Conservation (phyloP, 2,113 vertebrate genomes). For the Deroptyus accipitrinus region DNA sequence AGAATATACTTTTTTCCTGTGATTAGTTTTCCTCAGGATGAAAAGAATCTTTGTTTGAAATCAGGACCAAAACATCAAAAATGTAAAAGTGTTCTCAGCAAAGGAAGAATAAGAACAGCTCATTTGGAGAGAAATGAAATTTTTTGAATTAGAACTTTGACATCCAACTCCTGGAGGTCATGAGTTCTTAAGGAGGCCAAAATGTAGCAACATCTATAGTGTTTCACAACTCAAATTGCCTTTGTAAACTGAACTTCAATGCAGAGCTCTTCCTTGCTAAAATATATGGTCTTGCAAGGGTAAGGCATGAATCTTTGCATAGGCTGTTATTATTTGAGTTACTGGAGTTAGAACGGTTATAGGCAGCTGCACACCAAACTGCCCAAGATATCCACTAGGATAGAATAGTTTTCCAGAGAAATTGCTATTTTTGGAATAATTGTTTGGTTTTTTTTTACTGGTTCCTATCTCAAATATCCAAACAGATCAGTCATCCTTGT, state of each 20-base stretch:
- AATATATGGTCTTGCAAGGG: neutral
- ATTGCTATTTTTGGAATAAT: neutral
- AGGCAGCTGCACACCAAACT: neutral
- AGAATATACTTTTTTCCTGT: neutral
- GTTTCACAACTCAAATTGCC: neutral
- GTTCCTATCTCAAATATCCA: neutral
- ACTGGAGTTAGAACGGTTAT: neutral
- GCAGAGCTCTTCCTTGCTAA: neutral
- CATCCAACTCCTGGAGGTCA: neutral
- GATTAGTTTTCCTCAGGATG: neutral
- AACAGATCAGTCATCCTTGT: neutral
- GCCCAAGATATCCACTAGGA: neutral
- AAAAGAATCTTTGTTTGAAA: neutral
- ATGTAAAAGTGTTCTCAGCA: neutral
- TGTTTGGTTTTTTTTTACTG: neutral
- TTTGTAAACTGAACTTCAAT: neutral
- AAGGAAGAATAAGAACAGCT: neutral
- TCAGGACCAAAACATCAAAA: neutral
- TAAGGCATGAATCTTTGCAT: neutral
- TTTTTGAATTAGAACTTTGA: neutral
- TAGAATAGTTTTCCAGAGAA: neutral
- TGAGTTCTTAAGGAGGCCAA: neutral
- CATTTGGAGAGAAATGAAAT: neutral
- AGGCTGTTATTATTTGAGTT: neutral
- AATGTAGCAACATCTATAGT: neutral